These are phyloP conservation scores for Aphaenogaster ashmeadi DNA, from an alignment of 1,140 invertebrate species.

Conservation along the genomic window DNA sequence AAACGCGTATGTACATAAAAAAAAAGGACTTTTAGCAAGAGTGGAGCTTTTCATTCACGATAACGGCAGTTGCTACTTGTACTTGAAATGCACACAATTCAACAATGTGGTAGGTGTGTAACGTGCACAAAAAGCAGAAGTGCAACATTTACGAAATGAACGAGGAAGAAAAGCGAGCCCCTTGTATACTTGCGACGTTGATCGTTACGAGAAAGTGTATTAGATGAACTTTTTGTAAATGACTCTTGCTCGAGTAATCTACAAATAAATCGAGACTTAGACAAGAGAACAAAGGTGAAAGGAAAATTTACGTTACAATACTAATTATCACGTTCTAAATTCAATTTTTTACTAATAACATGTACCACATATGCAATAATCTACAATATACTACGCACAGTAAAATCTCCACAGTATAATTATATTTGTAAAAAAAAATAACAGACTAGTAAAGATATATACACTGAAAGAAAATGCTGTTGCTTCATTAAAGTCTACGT, in stretches of 20 bases:
- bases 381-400: background rate
- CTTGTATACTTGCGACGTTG: background rate
- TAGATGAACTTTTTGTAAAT: background rate
- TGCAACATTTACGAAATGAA: slow-evolving; percentile 2
- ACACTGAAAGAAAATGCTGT: too few species aligned
- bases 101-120: background rate
- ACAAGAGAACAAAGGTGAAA: background rate
- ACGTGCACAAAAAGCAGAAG: background rate
- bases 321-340: background rate
- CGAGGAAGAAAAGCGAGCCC: background rate
- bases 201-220: background rate
- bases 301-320: background rate
- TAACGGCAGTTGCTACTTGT: slow-evolving; percentile 4
- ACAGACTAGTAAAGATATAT: background rate
- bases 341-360: background rate
- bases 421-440: background rate
- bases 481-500: too few species aligned
- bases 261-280: background rate
- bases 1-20: slow-evolving; percentile 14
- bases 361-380: background rate
- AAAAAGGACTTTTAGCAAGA: slow-evolving; percentile 5
- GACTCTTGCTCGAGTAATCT: background rate
- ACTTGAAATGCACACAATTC: slow-evolving; percentile 30
- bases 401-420: background rate
- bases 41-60: slow-evolving; percentile 14